Percentiles rank a stretch among this genome's conserved stretches.
phyloP scores from a whole-genome alignment of 1,140 invertebrate genomes.

The Phymorhynchus buccinoides region DNA sequence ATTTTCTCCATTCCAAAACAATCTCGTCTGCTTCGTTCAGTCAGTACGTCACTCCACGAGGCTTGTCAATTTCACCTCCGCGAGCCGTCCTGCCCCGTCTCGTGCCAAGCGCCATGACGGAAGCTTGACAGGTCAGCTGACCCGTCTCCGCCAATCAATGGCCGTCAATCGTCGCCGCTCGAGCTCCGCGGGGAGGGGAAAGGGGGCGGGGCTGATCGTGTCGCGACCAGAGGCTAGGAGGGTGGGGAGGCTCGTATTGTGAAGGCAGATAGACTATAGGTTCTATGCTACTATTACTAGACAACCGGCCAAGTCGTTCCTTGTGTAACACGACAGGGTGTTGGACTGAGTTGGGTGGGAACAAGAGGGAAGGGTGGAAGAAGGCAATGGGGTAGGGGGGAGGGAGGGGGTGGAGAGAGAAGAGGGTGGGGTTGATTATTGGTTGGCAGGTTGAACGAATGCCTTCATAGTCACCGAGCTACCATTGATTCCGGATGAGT shows the following conservation, averaged over 20 bases:
- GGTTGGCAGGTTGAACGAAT: neutral
- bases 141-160: slow-evolving; percentile 20
- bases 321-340: neutral
- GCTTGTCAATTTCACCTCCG: slow-evolving; percentile 18
- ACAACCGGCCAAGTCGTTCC: too few species aligned
- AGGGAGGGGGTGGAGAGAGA: neutral
- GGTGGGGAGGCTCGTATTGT: neutral
- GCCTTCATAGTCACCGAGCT: neutral
- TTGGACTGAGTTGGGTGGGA: neutral
- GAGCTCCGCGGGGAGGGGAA: neutral
- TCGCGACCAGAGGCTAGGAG: slow-evolving; percentile 1
- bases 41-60: neutral
- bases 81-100: neutral
- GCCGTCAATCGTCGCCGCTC: neutral
- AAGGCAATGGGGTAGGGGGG: neutral
- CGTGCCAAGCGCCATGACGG: slow-evolving; percentile 25
- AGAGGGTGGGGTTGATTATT: neutral
- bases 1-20: too few species aligned
- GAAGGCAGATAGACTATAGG: neutral
- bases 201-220: slow-evolving; percentile 23
- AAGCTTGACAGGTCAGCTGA: slow-evolving; percentile 17
- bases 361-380: neutral
- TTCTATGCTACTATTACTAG: neutral
- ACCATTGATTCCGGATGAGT: too few species aligned
- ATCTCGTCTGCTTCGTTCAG: too few species aligned